Conservation (phyloP, 2,888 invertebrate species). For the Miltochrista miniata region DNA sequence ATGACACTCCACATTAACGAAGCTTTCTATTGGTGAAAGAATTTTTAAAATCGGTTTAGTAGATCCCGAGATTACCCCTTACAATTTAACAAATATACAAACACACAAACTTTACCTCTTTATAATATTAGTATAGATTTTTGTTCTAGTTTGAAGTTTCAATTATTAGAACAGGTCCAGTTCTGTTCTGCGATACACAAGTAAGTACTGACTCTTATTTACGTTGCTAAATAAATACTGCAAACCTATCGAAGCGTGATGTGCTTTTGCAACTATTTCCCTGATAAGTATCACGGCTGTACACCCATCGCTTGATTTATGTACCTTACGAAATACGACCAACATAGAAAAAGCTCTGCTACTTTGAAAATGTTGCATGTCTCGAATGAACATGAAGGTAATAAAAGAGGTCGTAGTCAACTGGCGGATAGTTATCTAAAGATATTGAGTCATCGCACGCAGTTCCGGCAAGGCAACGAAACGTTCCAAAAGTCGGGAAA, state of each 20-base stretch:
- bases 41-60: too few relatives aligned
- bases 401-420: slow-evolving; percentile 20
- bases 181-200: slow-evolving; percentile 9
- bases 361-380: slow-evolving; percentile 35
- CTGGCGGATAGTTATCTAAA: slow-evolving; percentile 29
- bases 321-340: slow-evolving; percentile 39
- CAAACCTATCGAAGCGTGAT: slow-evolving; percentile 26
- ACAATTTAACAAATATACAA: too few relatives aligned
- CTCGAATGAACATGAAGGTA: slow-evolving; percentile 17
- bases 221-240: slow-evolving; percentile 5
- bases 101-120: too few relatives aligned
- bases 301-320: slow-evolving; percentile 65
- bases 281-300: slow-evolving; percentile 57
- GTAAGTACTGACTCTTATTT: too few relatives aligned
- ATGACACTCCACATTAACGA: too few relatives aligned
- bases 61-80: too few relatives aligned
- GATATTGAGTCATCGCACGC: slow-evolving; percentile 37
- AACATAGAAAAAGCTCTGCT: slow-evolving; percentile 31
- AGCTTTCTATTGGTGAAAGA: too few relatives aligned
- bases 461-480: slow-evolving; percentile 23
- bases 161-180: too few relatives aligned
- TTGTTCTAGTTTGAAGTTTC: too few relatives aligned
- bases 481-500: slow-evolving; percentile 15
- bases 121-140: too few relatives aligned
- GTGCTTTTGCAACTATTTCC: slow-evolving; percentile 48